Percentiles rank a stretch among this genome's conserved stretches.
phyloP scores from a whole-genome alignment of 2,797 vertebrate species.

The Agapornis canus region DNA sequence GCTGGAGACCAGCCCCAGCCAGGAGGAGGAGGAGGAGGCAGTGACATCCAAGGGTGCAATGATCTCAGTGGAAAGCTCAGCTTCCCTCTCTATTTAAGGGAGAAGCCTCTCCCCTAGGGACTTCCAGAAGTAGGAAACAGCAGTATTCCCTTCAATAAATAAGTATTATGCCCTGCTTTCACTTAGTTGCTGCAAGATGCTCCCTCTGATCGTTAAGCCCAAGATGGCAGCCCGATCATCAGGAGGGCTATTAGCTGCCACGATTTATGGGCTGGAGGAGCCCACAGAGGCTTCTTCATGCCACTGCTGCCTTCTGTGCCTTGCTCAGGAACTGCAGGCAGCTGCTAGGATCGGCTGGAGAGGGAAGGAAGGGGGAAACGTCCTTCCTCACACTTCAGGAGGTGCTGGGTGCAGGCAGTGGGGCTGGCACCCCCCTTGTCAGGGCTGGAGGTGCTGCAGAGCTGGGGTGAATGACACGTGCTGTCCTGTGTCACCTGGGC shows the following conservation, averaged over 20 bases:
- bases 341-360: neutral
- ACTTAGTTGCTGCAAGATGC: neutral
- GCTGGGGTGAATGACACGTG: rapidly evolving
- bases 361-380: neutral
- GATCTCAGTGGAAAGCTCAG: neutral
- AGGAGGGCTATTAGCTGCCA: neutral
- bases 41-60: neutral
- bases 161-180: neutral
- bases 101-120: neutral
- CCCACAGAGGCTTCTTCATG: neutral
- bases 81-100: neutral
- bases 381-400: neutral
- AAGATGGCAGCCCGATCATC: rapidly evolving
- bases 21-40: neutral
- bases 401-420: rapidly evolving
- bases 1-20: neutral
- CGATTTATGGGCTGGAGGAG: neutral
- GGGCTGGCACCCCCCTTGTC: rapidly evolving
- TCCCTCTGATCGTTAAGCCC: neutral
- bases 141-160: neutral
- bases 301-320: neutral
- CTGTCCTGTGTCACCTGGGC: neutral
- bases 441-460: neutral
- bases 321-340: neutral
- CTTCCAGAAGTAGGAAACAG: neutral